These are phyloP conservation scores for Rutilus rutilus DNA, from an alignment of 2,113 vertebrate genomes.

Conservation along the genomic window DNA sequence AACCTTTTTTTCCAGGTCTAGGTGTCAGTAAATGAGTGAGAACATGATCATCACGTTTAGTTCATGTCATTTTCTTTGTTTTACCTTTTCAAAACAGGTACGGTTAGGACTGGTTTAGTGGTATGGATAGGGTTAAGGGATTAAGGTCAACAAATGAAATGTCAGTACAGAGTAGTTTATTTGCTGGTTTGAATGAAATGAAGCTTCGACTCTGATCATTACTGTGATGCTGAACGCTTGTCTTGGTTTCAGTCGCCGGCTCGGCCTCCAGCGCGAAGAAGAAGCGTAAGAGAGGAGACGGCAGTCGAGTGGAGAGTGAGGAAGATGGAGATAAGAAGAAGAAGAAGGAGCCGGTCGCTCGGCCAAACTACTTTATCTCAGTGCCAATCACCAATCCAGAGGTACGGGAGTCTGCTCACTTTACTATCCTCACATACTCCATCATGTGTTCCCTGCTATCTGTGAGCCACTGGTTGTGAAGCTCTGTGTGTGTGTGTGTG, in stretches of 20 bases:
- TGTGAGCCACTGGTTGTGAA: not conserved
- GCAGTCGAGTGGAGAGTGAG: constrained; percentile 70
- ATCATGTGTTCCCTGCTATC: too few relatives aligned
- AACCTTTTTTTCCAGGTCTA: too few relatives aligned
- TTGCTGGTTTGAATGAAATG: not conserved
- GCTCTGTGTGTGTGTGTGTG: not conserved
- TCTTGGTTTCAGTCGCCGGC: constrained; percentile 70
- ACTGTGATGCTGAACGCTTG: not conserved
- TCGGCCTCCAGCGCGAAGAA: constrained; percentile 72
- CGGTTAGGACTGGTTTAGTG: too few relatives aligned
- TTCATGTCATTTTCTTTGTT: too few relatives aligned
- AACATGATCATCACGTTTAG: too few relatives aligned
- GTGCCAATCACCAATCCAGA: constrained; percentile 86
- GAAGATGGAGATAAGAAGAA: constrained; percentile 78
- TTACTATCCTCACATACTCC: too few relatives aligned
- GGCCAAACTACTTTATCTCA: constrained; percentile 94
- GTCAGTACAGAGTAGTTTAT: too few relatives aligned
- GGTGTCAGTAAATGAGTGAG: too few relatives aligned
- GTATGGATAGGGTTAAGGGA: too few relatives aligned
- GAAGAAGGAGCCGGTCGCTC: constrained; percentile 79
- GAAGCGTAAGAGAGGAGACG: constrained; percentile 78
- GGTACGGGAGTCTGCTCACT: constrained; percentile 64
- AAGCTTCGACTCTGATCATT: not conserved
- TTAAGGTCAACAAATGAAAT: too few relatives aligned
- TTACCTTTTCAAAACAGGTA: too few relatives aligned